Evolutionary conservation across 2,113 vertebrate genomes (phyloP).

Genomic region (Plecotus auritus): DNA sequence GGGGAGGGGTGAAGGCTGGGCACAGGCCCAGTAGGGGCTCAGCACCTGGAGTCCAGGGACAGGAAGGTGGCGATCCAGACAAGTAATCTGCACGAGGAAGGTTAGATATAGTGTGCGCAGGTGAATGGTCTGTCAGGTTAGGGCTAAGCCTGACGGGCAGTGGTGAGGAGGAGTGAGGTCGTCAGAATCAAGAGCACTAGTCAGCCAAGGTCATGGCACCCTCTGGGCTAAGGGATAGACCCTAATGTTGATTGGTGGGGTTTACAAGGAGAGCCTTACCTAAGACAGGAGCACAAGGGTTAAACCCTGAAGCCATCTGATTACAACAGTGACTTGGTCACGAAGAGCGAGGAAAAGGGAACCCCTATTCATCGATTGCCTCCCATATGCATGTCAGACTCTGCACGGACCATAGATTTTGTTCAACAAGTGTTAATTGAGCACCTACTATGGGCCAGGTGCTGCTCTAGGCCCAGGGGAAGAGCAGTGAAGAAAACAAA

Average conservation of each 20-base stretch:
- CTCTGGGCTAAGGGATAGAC: background rate
- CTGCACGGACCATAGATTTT: background rate
- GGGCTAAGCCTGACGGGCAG: background rate
- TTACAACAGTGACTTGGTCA: background rate
- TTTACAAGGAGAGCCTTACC: background rate
- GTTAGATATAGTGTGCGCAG: background rate
- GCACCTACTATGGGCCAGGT: background rate
- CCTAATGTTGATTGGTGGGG: rapidly evolving
- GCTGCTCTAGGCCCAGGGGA: background rate
- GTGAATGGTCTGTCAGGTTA: background rate
- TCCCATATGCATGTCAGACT: background rate
- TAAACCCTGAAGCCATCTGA: background rate
- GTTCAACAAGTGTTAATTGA: background rate
- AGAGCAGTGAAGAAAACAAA: background rate
- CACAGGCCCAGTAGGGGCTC: background rate
- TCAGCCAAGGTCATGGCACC: background rate
- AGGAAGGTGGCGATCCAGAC: background rate
- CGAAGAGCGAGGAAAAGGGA: background rate
- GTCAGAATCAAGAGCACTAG: background rate
- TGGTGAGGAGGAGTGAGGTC: background rate
- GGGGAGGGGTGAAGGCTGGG: too few species aligned
- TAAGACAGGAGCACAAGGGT: background rate
- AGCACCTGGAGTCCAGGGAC: background rate
- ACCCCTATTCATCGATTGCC: background rate
- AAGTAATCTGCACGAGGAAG: background rate